Conservation (phyloP, 1,140 invertebrate genomes). For the Phortica variegata region DNA sequence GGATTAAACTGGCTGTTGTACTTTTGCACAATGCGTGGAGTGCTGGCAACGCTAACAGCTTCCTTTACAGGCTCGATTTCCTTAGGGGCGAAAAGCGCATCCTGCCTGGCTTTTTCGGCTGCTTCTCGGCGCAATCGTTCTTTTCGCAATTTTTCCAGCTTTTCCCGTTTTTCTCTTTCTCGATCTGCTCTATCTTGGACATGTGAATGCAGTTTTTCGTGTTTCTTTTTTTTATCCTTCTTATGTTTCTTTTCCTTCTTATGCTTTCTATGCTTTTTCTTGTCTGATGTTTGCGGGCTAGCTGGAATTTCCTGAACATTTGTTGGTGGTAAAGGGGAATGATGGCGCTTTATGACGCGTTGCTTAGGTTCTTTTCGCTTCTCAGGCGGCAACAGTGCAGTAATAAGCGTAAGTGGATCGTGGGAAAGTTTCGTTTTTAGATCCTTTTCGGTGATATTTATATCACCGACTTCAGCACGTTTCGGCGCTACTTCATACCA, state of each 20-base stretch:
- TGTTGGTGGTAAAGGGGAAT: slow-evolving; percentile 3
- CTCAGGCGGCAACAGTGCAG: slow-evolving; percentile 28
- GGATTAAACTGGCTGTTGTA: slow-evolving; percentile 45
- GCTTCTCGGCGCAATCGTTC: slow-evolving; percentile 79
- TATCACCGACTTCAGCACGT: slow-evolving; percentile 18
- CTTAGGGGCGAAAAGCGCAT: slow-evolving; percentile 64
- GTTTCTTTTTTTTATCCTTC: slow-evolving; percentile 56
- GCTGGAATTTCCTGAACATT: slow-evolving; percentile 2
- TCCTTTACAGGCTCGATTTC: neutral
- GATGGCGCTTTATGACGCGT: slow-evolving; percentile 2
- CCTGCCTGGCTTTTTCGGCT: slow-evolving; percentile 71
- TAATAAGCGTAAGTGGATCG: slow-evolving; percentile 72
- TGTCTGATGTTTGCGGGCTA: slow-evolving; percentile 4
- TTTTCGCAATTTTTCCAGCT: slow-evolving; percentile 74
- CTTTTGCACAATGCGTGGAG: slow-evolving; percentile 35
- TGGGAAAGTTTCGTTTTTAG: slow-evolving; percentile 64
- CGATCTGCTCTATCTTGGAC: too few relatives aligned
- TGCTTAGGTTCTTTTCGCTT: slow-evolving; percentile 21
- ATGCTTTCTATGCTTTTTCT: slow-evolving; percentile 35
- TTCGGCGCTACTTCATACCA: slow-evolving; percentile 78
- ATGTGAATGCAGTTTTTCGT: slow-evolving; percentile 55
- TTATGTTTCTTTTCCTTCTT: slow-evolving; percentile 47
- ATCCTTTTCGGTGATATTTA: slow-evolving; percentile 62
- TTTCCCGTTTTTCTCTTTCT: slow-evolving; percentile 49
- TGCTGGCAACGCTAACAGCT: neutral